Conservation (phyloP, 2,797 vertebrate genomes). For the Somateria mollissima region DNA sequence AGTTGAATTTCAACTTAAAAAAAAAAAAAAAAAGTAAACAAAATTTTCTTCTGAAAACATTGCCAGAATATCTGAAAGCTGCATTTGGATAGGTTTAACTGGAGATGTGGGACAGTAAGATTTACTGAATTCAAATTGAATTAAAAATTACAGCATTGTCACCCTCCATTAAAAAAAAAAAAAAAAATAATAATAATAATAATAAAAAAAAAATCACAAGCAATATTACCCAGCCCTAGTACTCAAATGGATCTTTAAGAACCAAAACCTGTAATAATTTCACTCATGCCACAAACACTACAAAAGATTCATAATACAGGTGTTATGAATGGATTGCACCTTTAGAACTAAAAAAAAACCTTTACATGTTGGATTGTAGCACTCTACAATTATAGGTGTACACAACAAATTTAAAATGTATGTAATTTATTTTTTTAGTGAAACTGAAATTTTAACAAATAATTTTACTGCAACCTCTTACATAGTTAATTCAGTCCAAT, state of each 20-base stretch:
- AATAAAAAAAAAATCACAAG: neutral
- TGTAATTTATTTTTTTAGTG: neutral
- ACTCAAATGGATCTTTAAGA: neutral
- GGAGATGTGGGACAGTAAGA: neutral
- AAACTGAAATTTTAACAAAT: neutral
- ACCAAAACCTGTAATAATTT: neutral
- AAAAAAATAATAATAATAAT: neutral
- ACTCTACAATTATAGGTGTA: neutral
- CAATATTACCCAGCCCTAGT: neutral
- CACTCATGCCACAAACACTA: neutral
- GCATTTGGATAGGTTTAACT: neutral
- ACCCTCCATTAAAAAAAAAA: neutral
- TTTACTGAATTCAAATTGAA: neutral
- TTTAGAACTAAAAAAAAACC: neutral
- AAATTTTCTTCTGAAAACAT: neutral
- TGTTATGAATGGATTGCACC: neutral
- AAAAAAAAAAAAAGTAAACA: neutral
- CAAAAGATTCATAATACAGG: neutral
- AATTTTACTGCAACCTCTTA: neutral
- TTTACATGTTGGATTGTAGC: neutral
- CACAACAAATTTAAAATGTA: neutral
- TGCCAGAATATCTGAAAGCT: neutral
- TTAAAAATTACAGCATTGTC: neutral
- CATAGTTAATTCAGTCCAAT: neutral
- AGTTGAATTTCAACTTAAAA: neutral